phyloP scores from a whole-genome alignment of 2,888 invertebrate genomes.

The Chymomyza procnemis region DNA sequence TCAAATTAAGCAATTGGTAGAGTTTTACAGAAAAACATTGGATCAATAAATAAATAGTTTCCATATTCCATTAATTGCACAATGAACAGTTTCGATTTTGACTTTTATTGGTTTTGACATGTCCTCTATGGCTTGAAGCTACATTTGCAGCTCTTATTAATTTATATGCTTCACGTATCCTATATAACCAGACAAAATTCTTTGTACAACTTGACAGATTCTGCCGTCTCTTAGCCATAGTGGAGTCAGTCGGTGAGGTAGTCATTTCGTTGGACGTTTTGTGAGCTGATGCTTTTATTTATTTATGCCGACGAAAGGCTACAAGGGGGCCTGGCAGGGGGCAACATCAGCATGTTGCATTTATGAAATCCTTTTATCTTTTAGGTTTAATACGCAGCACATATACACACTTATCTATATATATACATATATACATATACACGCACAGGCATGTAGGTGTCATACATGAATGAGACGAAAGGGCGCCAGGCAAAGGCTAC shows the following conservation, averaged over 20 bases:
- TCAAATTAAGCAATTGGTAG: too few species aligned
- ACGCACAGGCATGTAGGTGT: not conserved
- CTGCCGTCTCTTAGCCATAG: not conserved
- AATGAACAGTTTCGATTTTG: too few species aligned
- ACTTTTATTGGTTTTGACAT: too few species aligned
- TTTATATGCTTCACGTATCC: not conserved
- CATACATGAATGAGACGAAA: not conserved
- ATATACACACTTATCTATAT: too few species aligned
- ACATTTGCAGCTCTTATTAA: not conserved
- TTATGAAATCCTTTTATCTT: slow-evolving; percentile 76
- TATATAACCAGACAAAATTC: not conserved
- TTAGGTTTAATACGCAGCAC: slow-evolving; percentile 61
- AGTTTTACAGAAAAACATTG: too few species aligned
- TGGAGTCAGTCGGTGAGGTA: not conserved
- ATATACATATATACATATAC: too few species aligned
- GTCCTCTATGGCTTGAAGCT: not conserved
- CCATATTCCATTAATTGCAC: too few species aligned
- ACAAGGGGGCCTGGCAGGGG: slow-evolving; percentile 26
- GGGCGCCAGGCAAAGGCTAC: not conserved
- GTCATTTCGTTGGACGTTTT: slow-evolving; percentile 59
- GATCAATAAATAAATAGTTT: too few species aligned
- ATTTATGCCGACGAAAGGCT: slow-evolving; percentile 48
- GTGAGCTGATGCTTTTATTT: slow-evolving; percentile 66
- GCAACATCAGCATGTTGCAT: slow-evolving; percentile 74
- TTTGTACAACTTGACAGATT: too few species aligned